phyloP scores from a whole-genome alignment of 2,113 vertebrate genomes.

The Corapipo altera region DNA sequence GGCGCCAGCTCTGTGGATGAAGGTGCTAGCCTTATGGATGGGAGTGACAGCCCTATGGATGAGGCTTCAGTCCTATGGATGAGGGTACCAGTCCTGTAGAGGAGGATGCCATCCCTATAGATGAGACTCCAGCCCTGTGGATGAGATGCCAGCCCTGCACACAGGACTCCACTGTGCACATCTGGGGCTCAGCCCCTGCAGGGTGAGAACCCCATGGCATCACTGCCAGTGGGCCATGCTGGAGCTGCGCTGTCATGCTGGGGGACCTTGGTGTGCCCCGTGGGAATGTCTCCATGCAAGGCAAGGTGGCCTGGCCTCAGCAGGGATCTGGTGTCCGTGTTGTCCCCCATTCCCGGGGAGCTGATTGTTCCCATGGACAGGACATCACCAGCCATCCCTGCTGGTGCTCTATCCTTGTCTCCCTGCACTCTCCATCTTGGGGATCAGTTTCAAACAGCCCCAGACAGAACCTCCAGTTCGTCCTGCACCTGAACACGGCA shows the following conservation, averaged over 20 bases:
- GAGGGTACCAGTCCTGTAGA: not conserved
- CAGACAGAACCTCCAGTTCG: fast-evolving
- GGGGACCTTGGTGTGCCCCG: not conserved
- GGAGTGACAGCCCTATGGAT: too few species aligned
- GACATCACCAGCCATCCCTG: not conserved
- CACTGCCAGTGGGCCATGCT: not conserved
- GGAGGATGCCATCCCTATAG: too few species aligned
- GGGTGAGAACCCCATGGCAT: not conserved
- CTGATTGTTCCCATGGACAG: fast-evolving
- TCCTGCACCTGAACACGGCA: fast-evolving
- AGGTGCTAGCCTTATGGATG: not conserved
- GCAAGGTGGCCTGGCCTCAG: not conserved
- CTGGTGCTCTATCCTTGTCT: not conserved
- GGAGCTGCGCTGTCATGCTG: not conserved
- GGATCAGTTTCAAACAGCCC: not conserved
- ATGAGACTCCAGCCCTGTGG: not conserved
- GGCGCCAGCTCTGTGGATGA: not conserved
- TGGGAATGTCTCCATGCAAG: not conserved
- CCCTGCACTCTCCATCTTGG: too few species aligned
- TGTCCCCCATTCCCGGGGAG: not conserved
- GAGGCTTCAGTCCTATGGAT: not conserved
- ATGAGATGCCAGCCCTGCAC: not conserved
- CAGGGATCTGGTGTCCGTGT: fast-evolving
- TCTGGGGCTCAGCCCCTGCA: not conserved
- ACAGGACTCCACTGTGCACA: too few species aligned